Conservation (phyloP, 2,888 invertebrate genomes). For the Rhagonycha lutea region DNA sequence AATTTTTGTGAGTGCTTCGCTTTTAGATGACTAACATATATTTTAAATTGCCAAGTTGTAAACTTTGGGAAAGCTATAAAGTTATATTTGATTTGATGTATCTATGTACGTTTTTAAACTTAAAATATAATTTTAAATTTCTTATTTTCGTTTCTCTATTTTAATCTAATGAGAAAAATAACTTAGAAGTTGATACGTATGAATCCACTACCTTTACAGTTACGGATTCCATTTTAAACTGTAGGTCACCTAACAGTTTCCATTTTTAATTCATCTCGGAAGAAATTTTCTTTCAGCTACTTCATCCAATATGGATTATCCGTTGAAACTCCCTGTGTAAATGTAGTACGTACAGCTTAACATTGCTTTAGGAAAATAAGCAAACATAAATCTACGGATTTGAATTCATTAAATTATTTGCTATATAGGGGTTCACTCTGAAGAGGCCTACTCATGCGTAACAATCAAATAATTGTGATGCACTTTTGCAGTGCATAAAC, state of each 20-base stretch:
- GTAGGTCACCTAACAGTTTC: too few species aligned
- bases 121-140: not conserved
- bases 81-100: not conserved
- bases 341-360: not conserved
- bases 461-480: not conserved
- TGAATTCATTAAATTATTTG: not conserved
- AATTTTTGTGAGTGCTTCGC: not conserved
- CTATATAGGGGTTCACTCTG: not conserved
- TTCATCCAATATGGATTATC: not conserved
- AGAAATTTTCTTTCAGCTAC: too few species aligned
- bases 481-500: not conserved
- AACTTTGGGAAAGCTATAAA: not conserved
- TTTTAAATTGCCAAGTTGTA: constrained; percentile 1
- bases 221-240: too few species aligned
- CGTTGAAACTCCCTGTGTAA: not conserved
- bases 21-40: not conserved
- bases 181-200: too few species aligned
- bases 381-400: not conserved
- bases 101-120: not conserved
- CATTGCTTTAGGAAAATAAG: not conserved
- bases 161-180: too few species aligned
- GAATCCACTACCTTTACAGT: too few species aligned
- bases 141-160: not conserved
- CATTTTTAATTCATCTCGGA: too few species aligned
- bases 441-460: not conserved